A percentile compares a stretch with the other conserved stretches of the same genome.
These are phyloP conservation scores for Lytechinus variegatus DNA, from an alignment of 35 echinoderm and acorn worm species.

Conservation along the genomic window DNA sequence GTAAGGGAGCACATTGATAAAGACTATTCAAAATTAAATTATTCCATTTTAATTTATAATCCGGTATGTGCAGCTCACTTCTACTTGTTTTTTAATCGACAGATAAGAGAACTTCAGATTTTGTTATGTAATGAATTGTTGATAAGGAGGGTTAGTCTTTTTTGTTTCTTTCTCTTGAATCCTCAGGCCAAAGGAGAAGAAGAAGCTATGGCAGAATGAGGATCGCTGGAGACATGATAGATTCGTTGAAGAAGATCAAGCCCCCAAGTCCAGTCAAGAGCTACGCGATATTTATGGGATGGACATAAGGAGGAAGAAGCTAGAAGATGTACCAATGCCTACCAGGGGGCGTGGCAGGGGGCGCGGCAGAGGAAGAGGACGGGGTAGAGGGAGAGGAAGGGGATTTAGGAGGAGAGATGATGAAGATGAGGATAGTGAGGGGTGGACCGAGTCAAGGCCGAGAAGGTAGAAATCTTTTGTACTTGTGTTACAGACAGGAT, in stretches of 20 bases:
- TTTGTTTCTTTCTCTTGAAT: not conserved
- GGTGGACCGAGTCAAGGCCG: not conserved
- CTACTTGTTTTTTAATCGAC: too few relatives aligned
- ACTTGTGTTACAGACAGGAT: not conserved
- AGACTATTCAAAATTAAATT: too few relatives aligned
- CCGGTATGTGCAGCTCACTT: too few relatives aligned
- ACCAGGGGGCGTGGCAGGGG: slow-evolving; percentile 12
- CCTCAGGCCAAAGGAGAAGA: slow-evolving; percentile 31
- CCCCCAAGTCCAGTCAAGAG: slow-evolving; percentile 38
- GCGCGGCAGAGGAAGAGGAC: slow-evolving; percentile 29
- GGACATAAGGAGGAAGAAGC: not conserved
- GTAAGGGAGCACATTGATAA: not conserved
- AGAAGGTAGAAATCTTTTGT: slow-evolving; percentile 1
- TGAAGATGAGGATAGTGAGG: slow-evolving; percentile 12
- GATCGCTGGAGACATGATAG: slow-evolving; percentile 24
- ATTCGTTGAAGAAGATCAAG: slow-evolving; percentile 7
- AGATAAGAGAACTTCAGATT: not conserved
- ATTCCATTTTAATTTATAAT: not conserved
- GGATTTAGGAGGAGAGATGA: not conserved
- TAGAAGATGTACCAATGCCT: not conserved
- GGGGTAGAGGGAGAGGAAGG: slow-evolving; percentile 13
- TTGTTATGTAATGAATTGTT: not conserved
- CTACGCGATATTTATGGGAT: slow-evolving; percentile 25
- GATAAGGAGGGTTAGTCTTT: not conserved
- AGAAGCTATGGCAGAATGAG: slow-evolving; percentile 37